Evolutionary conservation across 2,888 invertebrate genomes (phyloP).

Genomic region (Gerris lacustris): DNA sequence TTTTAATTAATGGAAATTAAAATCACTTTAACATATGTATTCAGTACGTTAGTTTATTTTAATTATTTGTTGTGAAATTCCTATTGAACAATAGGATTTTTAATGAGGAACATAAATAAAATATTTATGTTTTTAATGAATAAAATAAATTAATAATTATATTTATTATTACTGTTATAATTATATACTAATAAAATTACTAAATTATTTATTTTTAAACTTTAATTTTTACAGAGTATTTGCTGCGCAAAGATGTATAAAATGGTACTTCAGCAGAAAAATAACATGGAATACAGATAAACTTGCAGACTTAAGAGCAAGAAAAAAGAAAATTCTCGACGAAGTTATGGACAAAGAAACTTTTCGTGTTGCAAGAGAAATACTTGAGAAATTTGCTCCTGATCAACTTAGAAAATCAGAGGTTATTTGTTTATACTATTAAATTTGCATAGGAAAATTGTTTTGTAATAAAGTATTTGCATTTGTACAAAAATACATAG

Average conservation of each 20-base stretch:
- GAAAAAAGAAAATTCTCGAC: slow-evolving; percentile 80
- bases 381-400: slow-evolving; percentile 73
- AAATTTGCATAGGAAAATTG: not conserved
- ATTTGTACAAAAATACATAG: too few relatives aligned
- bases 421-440: slow-evolving; percentile 9
- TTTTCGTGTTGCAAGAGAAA: slow-evolving; percentile 85
- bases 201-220: not conserved
- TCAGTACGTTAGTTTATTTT: too few relatives aligned
- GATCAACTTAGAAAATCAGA: slow-evolving; percentile 39
- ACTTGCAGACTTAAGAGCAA: slow-evolving; percentile 55
- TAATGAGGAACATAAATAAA: too few relatives aligned
- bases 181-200: not conserved
- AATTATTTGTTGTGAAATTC: too few relatives aligned
- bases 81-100: too few relatives aligned
- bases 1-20: too few relatives aligned
- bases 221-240: slow-evolving; percentile 50
- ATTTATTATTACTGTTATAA: slow-evolving; percentile 11
- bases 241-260: slow-evolving; percentile 61
- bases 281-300: slow-evolving; percentile 64
- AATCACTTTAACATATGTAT: too few relatives aligned
- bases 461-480: too few relatives aligned
- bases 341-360: slow-evolving; percentile 96
- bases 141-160: not conserved
- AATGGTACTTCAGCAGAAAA: slow-evolving; percentile 79
- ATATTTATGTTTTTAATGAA: not conserved